Percentiles rank a stretch among this genome's conserved stretches.
phyloP scores from a whole-genome alignment of 2,797 vertebrate species.

The Etheostoma nigrum region DNA sequence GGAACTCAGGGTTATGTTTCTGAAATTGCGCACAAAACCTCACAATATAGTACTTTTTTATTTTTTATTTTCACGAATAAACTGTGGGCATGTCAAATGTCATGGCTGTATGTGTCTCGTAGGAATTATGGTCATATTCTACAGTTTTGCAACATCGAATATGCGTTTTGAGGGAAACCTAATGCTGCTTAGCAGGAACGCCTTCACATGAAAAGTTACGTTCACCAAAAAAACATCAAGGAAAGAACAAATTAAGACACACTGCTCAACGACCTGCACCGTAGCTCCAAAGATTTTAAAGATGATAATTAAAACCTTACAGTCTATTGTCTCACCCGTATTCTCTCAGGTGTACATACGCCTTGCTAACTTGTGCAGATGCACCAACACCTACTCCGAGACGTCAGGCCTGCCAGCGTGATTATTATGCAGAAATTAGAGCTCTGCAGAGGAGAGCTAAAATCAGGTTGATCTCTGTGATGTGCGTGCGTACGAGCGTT shows the following conservation, averaged over 20 bases:
- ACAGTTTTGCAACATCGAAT: not conserved
- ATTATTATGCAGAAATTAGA: conserved; percentile 58
- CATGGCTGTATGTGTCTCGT: too few species aligned
- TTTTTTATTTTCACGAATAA: too few species aligned
- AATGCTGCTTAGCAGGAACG: not conserved
- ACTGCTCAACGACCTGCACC: not conserved
- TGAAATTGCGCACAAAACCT: not conserved
- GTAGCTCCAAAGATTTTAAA: not conserved
- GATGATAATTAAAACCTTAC: conserved; percentile 14
- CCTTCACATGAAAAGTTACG: not conserved
- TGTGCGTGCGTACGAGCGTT: not conserved
- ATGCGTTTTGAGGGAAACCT: not conserved
- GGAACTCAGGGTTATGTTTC: not conserved
- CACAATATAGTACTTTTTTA: not conserved
- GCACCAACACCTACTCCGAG: conserved; percentile 25
- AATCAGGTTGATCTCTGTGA: conserved; percentile 45
- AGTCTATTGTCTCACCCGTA: not conserved
- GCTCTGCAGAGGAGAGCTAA: conserved; percentile 31
- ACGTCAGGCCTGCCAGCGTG: conserved; percentile 32
- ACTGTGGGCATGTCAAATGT: not conserved
- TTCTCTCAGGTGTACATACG: conserved; percentile 14
- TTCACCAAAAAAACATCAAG: not conserved
- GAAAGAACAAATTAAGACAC: not conserved
- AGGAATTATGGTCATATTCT: not conserved
- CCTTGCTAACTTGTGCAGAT: conserved; percentile 16